Evolutionary conservation across 2,113 vertebrate species (phyloP).

Genomic region (Australoheros scitulus): DNA sequence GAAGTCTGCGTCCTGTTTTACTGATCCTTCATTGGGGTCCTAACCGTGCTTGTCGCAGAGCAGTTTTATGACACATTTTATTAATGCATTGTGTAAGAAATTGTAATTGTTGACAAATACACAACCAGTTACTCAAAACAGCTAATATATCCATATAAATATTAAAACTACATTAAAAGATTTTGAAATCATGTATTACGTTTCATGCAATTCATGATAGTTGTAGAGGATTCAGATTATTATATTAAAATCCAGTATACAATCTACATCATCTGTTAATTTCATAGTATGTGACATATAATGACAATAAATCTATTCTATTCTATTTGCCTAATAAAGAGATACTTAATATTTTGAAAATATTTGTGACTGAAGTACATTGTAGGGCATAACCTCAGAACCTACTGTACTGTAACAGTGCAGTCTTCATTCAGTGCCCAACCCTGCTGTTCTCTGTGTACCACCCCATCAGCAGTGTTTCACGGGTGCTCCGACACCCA

Average conservation of each 20-base stretch:
- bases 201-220: not conserved
- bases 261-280: not conserved
- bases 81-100: not conserved
- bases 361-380: not conserved
- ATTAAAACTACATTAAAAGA: not conserved
- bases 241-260: not conserved
- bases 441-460: constrained; percentile 24
- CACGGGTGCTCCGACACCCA: constrained; percentile 21
- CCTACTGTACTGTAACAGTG: not conserved
- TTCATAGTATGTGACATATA: too few relatives aligned
- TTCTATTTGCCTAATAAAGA: not conserved
- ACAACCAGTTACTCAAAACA: not conserved
- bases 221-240: not conserved
- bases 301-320: too few relatives aligned
- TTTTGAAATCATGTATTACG: not conserved
- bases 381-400: not conserved
- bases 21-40: too few relatives aligned
- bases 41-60: not conserved
- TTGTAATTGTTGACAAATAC: not conserved
- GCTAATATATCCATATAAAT: not conserved
- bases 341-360: not conserved
- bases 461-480: constrained; percentile 35
- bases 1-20: too few relatives aligned
- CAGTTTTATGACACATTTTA: too few relatives aligned
- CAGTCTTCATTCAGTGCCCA: not conserved